Evolutionary conservation across 2,888 invertebrate species (phyloP).

Genomic region (Drosophila maculinotata): DNA sequence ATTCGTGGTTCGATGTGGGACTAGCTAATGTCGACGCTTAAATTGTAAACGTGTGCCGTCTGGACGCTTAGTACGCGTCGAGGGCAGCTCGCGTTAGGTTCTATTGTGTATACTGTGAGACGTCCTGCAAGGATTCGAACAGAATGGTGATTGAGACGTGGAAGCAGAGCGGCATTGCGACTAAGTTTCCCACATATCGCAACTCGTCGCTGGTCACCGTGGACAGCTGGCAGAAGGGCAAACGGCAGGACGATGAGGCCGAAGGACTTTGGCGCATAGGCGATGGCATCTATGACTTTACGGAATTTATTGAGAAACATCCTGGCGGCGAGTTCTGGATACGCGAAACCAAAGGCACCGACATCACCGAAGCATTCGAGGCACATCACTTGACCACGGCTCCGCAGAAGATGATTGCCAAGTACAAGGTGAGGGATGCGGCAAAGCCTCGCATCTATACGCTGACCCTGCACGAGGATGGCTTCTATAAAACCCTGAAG

Average conservation of each 20-base stretch:
- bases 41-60: neutral
- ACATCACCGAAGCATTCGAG: conserved; percentile 93
- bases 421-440: conserved; percentile 89
- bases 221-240: conserved; percentile 88
- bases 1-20: neutral
- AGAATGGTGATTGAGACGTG: conserved; percentile 77
- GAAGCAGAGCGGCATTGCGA: conserved; percentile 82
- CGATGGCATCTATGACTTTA: conserved; percentile 93
- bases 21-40: conserved; percentile 12
- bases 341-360: conserved; percentile 89
- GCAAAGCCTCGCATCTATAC: conserved; percentile 88
- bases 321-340: conserved; percentile 95
- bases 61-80: conserved; percentile 19
- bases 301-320: conserved; percentile 91
- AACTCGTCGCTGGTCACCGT: conserved; percentile 77
- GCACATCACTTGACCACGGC: conserved; percentile 88
- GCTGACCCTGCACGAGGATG: conserved; percentile 90
- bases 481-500: conserved; percentile 91
- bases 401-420: conserved; percentile 87
- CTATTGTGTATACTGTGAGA: conserved; percentile 4
- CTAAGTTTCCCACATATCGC: conserved; percentile 84
- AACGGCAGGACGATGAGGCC: conserved; percentile 89
- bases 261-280: conserved; percentile 92
- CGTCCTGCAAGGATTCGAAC: conserved; percentile 1
- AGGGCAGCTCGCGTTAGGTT: conserved; percentile 6